Evolutionary conservation across 2,113 vertebrate genomes (phyloP).

Genomic region (Peromyscus californicus): DNA sequence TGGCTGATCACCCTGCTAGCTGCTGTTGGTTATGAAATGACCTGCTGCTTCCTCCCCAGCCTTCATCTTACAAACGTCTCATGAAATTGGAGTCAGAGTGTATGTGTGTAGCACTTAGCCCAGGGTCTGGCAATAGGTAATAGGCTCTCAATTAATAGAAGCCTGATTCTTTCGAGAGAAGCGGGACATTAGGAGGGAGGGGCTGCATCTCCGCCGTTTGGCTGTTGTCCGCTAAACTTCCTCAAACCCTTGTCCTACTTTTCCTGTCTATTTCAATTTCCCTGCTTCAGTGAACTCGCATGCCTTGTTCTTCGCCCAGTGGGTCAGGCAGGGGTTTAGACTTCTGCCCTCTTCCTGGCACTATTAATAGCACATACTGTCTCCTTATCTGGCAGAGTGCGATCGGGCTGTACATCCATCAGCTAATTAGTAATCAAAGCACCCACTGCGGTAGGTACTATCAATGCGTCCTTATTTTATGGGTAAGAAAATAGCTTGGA

Average conservation of each 20-base stretch:
- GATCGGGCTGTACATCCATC: not conserved
- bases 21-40: not conserved
- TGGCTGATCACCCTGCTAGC: not conserved
- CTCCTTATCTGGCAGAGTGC: not conserved
- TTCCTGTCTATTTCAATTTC: not conserved
- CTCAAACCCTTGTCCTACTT: slow-evolving; percentile 51
- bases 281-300: not conserved
- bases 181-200: not conserved
- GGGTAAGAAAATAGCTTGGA: not conserved
- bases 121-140: not conserved
- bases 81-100: not conserved
- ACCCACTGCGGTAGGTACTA: not conserved
- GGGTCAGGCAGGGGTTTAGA: not conserved
- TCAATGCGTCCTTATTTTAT: not conserved
- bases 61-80: not conserved
- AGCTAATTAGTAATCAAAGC: not conserved
- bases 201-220: not conserved
- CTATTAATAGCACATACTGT: not conserved
- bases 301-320: not conserved
- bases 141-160: not conserved
- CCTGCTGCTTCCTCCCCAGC: not conserved
- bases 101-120: not conserved
- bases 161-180: not conserved
- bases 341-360: not conserved
- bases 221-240: not conserved